These are phyloP conservation scores for Pelosia muscerda DNA, from an alignment of 2,888 invertebrate genomes.

Conservation along the genomic window DNA sequence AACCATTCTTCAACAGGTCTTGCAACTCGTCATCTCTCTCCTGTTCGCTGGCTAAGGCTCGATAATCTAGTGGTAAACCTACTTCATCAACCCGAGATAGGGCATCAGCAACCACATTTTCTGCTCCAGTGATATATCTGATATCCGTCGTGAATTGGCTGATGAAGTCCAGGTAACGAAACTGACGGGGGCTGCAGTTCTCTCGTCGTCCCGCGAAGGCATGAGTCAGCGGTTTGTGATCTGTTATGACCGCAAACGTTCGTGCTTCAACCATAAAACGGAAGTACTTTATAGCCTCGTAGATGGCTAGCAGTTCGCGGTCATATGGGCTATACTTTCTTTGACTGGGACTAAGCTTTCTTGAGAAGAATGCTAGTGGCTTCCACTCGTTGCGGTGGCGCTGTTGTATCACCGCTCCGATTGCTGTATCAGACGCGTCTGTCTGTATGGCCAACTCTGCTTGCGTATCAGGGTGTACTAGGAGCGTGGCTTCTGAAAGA, in stretches of 20 bases:
- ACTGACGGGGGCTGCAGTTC: conserved; percentile 11
- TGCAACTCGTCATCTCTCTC: conserved; percentile 3
- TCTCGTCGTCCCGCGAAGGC: conserved; percentile 52
- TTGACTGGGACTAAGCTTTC: conserved; percentile 57
- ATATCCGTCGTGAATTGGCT: too few relatives aligned
- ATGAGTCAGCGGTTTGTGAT: conserved; percentile 63
- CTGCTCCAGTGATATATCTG: background rate
- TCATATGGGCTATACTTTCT: conserved; percentile 64
- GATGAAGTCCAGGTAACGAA: conserved; percentile 13
- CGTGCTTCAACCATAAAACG: conserved; percentile 59
- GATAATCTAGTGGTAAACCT: conserved; percentile 1
- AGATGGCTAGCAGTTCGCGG: conserved; percentile 64
- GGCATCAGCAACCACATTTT: conserved; percentile 10
- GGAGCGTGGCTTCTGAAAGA: conserved; percentile 5
- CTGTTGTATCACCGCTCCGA: conserved; percentile 10
- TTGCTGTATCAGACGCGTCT: conserved; percentile 6
- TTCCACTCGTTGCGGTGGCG: background rate
- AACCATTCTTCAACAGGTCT: too few relatives aligned
- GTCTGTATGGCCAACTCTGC: conserved; percentile 1
- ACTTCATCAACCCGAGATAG: conserved; percentile 7
- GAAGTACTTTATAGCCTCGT: conserved; percentile 61
- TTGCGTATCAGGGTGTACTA: conserved; percentile 4
- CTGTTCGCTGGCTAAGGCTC: background rate
- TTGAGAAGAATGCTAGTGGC: conserved; percentile 14
- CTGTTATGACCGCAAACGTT: conserved; percentile 42